A percentile compares a stretch with the other conserved stretches of the same genome.
These are phyloP conservation scores for Isaurus tuberculatus DNA, from an alignment of 92 coral and sea anemone species.

Conservation along the genomic window DNA sequence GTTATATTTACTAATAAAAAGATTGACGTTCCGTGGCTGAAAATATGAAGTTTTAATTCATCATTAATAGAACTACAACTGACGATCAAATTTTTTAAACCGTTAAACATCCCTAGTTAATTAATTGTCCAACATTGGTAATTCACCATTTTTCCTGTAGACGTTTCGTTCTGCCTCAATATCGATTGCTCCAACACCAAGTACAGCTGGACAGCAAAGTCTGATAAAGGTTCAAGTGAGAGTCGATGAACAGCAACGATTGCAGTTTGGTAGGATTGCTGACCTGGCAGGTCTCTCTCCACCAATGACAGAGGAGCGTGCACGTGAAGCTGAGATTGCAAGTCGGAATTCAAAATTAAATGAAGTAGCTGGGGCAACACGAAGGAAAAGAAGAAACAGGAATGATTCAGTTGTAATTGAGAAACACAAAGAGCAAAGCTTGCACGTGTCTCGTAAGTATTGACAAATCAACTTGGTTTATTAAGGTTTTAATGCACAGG, in stretches of 20 bases:
- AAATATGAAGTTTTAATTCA: no score
- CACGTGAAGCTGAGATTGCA: constrained; percentile 46
- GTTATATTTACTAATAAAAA: no score
- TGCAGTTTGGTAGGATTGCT: constrained; percentile 83
- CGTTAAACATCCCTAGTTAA: no score
- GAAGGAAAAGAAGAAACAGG: constrained; percentile 35
- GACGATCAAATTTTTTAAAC: no score
- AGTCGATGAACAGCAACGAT: constrained; percentile 71
- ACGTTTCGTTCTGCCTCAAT: constrained; percentile 74
- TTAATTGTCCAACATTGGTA: no score
- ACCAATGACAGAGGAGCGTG: constrained; percentile 72
- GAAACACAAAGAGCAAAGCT: constrained; percentile 13
- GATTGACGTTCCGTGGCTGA: no score
- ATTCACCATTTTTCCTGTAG: constrained; percentile 48
- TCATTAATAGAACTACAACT: no score
- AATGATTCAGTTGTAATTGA: constrained; percentile 36
- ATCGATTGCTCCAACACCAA: constrained; percentile 68
- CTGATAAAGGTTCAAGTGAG: constrained; percentile 90
- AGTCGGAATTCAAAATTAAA: constrained; percentile 58
- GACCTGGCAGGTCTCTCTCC: constrained; percentile 89
- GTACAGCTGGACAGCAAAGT: constrained; percentile 69
- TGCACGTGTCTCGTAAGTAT: constrained; percentile 36
- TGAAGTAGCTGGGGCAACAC: constrained; percentile 53
- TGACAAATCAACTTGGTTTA: no score
- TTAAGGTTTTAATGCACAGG: no score